Base-by-base conservation (phyloP, 2,888 invertebrate genomes). In the Dryocosmus kuriphilus region DNA sequence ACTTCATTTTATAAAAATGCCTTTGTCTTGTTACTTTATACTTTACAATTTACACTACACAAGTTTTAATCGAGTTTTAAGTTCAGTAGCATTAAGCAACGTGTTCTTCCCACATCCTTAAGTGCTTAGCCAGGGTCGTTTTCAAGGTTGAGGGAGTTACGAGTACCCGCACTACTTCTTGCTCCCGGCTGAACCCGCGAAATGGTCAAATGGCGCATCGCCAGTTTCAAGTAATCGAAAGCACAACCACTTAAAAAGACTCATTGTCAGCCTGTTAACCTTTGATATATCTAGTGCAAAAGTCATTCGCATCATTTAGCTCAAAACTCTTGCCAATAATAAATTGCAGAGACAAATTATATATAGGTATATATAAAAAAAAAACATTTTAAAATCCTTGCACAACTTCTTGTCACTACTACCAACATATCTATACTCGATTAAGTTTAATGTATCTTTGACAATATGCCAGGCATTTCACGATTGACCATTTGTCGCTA, bases 401-500 rank as follows among this genome's bases (percentile, higher is more conserved):
- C 46, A 46, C 41, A 71, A 41, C 67, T 71, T 27, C 19, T 27
- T 71, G 51, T 71, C 27, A 30, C 46, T 71, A 51, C 51, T 67
- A 51, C 27, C 41, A 51, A 71, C 46, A 71, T 30, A 51, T 71
- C 67, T 71, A 67, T 67, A 71, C 67, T 71, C 41, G n/a, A 71
- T 41, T 51, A 71, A 71, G 67, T 71, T 71, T 71, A 71, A 46
- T 46, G 67, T 46, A 71, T 51, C 46, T 71, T 71, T 71, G 67
- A 71, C 67, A 71, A 46, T 30, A 51, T 71, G 67, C 67, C 67
- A 71, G 30, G 27, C 30, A 71, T 71, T 71, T 71, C 46, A 71
- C 67, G 67, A 71, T 51, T 71, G 67, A 71, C 67, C 67, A 71
- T 51, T 71, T 71, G 51, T 41, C 67, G 51, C 67, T 71, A 71